Conservation (phyloP, 2,888 invertebrate species). For the Operophtera brumata region DNA sequence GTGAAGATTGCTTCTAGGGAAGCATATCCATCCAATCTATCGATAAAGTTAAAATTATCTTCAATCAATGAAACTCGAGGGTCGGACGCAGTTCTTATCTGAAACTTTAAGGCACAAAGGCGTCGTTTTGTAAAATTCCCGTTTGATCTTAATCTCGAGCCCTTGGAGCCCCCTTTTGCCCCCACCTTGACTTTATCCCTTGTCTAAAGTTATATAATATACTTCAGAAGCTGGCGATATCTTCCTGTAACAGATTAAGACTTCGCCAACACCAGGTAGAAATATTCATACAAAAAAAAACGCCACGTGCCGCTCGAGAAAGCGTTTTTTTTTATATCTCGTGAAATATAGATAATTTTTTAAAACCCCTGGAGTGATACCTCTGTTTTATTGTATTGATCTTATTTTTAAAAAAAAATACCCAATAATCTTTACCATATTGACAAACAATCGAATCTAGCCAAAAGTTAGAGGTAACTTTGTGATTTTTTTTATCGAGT, state of each 20-base stretch:
- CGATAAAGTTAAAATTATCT: conserved; percentile 10
- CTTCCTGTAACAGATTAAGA: conserved; percentile 4
- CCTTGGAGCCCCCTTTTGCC: not conserved
- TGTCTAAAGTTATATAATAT: conserved; percentile 19
- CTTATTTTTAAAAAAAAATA: too few relatives aligned
- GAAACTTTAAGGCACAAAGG: conserved; percentile 25
- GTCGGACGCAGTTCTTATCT: conserved; percentile 23
- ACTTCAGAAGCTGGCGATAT: conserved; percentile 12
- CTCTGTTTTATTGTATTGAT: too few relatives aligned
- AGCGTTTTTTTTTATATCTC: too few relatives aligned
- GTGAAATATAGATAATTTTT: too few relatives aligned
- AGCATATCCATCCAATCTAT: not conserved
- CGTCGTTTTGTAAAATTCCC: conserved; percentile 24
- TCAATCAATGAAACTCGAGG: conserved; percentile 11
- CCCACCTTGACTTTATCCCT: conserved; percentile 20
- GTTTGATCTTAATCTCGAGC: conserved; percentile 22
- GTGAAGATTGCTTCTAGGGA: not conserved
- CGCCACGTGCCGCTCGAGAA: too few relatives aligned
- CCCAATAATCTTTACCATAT: too few relatives aligned
- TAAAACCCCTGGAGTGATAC: too few relatives aligned
- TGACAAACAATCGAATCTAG: too few relatives aligned
- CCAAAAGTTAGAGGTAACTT: too few relatives aligned
- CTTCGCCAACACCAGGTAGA: not conserved
- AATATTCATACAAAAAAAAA: too few relatives aligned
- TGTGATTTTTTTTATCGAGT: too few relatives aligned